Conservation (phyloP, 2,113 vertebrate species). For the Anolis sagrei region DNA sequence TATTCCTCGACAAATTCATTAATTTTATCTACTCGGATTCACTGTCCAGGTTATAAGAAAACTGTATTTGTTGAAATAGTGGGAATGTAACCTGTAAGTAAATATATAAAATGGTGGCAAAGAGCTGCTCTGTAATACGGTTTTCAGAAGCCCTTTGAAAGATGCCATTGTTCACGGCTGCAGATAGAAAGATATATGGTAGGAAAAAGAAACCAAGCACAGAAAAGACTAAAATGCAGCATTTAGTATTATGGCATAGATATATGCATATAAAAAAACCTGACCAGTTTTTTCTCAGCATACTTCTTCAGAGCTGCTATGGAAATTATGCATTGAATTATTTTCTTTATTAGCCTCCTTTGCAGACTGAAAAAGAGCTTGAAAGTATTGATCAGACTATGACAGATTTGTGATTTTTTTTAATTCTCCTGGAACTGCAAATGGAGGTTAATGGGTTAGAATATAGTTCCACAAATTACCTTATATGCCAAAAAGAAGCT, state of each 20-base stretch:
- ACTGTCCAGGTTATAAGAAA: constrained; percentile 51
- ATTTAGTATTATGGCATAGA: constrained; percentile 43
- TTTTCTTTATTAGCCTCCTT: constrained; percentile 48
- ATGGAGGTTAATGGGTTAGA: constrained; percentile 54
- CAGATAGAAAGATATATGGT: constrained; percentile 13
- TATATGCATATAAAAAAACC: not conserved
- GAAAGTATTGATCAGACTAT: constrained; percentile 51
- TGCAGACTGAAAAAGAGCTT: constrained; percentile 39
- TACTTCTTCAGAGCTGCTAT: constrained; percentile 42
- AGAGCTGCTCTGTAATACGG: constrained; percentile 45
- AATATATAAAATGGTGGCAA: constrained; percentile 55
- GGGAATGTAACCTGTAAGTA: constrained; percentile 59
- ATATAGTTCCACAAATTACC: constrained; percentile 55
- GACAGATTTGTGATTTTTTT: constrained; percentile 61
- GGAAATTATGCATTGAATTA: constrained; percentile 38
- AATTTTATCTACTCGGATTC: constrained; percentile 34
- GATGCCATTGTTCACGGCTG: constrained; percentile 45
- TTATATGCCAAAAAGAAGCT: constrained; percentile 40
- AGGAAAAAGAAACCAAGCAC: constrained; percentile 25
- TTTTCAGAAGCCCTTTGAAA: constrained; percentile 52
- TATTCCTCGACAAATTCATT: constrained; percentile 35
- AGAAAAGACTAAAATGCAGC: constrained; percentile 31
- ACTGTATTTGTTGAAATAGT: constrained; percentile 59
- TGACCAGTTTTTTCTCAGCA: constrained; percentile 31
- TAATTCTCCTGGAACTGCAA: not conserved